Evolutionary conservation across 2,113 vertebrate genomes (phyloP).

Genomic region (Pyrgilauda ruficollis): DNA sequence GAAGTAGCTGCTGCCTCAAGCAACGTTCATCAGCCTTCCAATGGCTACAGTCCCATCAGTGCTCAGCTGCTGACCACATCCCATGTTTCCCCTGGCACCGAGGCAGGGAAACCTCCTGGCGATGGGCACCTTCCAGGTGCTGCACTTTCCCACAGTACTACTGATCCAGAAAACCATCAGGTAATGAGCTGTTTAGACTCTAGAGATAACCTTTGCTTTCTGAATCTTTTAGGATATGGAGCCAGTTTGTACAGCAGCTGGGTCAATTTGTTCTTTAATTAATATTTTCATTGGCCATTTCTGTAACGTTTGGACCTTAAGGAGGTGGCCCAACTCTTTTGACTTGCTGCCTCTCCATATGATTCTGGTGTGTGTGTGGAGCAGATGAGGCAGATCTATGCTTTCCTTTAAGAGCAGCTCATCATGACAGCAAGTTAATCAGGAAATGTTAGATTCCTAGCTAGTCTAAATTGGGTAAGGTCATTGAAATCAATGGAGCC

Average conservation of each 20-base stretch:
- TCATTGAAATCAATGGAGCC: background rate
- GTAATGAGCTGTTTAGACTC: constrained; percentile 53
- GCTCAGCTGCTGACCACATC: constrained; percentile 49
- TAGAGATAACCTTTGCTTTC: background rate
- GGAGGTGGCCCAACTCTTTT: background rate
- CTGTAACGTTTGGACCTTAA: background rate
- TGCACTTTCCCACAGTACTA: background rate
- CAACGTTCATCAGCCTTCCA: background rate
- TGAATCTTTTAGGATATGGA: background rate
- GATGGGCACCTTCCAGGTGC: background rate
- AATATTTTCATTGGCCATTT: background rate
- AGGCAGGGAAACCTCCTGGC: background rate
- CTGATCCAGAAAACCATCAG: constrained; percentile 64
- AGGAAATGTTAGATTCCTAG: background rate
- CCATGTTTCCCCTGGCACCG: background rate
- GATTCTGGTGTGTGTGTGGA: background rate
- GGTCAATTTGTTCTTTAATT: background rate
- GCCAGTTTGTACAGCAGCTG: background rate
- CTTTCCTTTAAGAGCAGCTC: background rate
- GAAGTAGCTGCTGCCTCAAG: constrained; percentile 40
- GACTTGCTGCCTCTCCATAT: background rate
- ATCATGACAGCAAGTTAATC: background rate
- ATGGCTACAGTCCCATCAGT: background rate
- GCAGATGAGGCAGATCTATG: background rate
- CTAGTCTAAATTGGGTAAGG: background rate